Evolutionary conservation across 2,888 invertebrate species (phyloP).

Genomic region (Eupithecia centaureata): DNA sequence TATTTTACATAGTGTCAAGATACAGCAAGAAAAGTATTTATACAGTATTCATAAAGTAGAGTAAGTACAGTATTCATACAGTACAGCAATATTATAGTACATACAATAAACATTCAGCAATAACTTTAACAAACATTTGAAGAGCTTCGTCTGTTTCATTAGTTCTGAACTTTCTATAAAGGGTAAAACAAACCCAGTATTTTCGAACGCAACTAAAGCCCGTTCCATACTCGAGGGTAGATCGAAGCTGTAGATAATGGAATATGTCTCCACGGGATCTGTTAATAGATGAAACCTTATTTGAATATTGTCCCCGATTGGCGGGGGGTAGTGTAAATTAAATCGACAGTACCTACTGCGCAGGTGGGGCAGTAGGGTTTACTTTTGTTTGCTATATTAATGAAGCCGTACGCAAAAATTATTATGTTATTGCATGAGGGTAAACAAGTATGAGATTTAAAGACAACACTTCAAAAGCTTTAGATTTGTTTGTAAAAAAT

Average conservation of each 20-base stretch:
- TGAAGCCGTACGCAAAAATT: slow-evolving; percentile 31
- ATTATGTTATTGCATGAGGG: neutral
- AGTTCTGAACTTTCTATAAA: neutral
- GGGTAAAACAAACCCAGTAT: slow-evolving; percentile 4
- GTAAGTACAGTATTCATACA: no score
- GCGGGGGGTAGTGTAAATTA: slow-evolving; percentile 78
- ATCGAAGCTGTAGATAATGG: slow-evolving; percentile 78
- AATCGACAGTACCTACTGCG: slow-evolving; percentile 67
- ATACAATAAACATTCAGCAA: neutral
- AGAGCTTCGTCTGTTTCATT: neutral
- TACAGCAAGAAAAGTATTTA: no score
- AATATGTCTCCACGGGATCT: slow-evolving; percentile 75
- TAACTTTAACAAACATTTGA: neutral
- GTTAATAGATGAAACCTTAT: slow-evolving; percentile 82
- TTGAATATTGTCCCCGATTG: slow-evolving; percentile 80
- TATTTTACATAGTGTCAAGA: no score
- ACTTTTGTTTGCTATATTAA: slow-evolving; percentile 44
- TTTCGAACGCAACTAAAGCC: slow-evolving; percentile 25
- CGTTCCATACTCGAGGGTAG: slow-evolving; percentile 63
- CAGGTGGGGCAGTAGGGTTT: slow-evolving; percentile 57
- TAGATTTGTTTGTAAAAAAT: neutral
- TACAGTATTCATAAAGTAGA: no score
- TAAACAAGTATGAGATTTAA: neutral
- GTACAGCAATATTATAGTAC: no score
- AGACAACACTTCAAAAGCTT: neutral